Base-by-base conservation (phyloP, 2,797 vertebrate genomes). In the Petrocephalus sullivani region DNA sequence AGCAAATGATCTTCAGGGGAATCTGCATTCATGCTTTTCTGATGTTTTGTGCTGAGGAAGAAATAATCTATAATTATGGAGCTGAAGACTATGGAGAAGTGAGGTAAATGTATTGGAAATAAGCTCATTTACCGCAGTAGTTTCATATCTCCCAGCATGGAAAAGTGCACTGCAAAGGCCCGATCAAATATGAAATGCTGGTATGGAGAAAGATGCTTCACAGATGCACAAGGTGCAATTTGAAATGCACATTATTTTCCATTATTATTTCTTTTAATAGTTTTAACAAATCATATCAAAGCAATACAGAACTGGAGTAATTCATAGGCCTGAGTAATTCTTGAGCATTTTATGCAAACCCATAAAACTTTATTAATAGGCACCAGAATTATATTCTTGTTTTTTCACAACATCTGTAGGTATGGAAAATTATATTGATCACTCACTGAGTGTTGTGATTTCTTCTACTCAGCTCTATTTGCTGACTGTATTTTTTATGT, bases 41-140 rank as follows among this genome's bases (percentile, higher is more conserved):
- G 71, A 41, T 78, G 71, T 78, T 46, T 78, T 78, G 14, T 46
- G 71, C 37, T 41, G 71, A 41, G 71, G 71, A 78, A 78, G 37
- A 46, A 78, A 78, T 41, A 78, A 78, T 78, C 71, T 78, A 78
- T 78, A 78, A 78, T 78, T 78, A 78, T 46, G 71, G 19, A 78
- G 33, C 16, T 46, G 71, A 78, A 46, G 33, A 78, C 16, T 46
- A 78, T 71, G 28, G 28, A 71, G 64, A 71, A 71, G 33, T 28
- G 28, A 78, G 71, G 71, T 41, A 78, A 78, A 78, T 78, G 71
- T 78, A 16, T 78, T 78, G 71, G 33, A 78, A 46, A 78, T 78
- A 78, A 78, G 46, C 71, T 78, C 71, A 78, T 78, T 78, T 78
- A 46, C 16, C 19, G 37, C 37, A 78, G 71, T 46, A 46, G 71